Conservation (phyloP, 2,888 invertebrate genomes). For the Embidobia sp. region DNA sequence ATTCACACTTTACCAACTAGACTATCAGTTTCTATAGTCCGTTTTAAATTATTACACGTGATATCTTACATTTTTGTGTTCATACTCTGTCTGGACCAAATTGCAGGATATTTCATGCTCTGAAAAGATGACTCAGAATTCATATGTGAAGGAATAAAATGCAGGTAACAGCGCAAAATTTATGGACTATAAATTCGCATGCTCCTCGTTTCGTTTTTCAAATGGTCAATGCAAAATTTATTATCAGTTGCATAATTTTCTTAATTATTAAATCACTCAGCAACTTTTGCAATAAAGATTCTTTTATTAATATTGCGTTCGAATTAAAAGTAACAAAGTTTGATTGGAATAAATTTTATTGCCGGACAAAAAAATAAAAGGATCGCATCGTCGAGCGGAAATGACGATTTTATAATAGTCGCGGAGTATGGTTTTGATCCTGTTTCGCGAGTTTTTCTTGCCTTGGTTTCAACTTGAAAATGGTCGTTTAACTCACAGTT, state of each 20-base stretch:
- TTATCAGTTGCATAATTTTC: slow-evolving; percentile 11
- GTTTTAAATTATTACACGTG: slow-evolving; percentile 5
- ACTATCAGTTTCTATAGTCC: slow-evolving; percentile 8
- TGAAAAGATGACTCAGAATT: slow-evolving; percentile 7
- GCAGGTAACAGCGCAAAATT: slow-evolving; percentile 11
- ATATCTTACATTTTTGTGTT: slow-evolving; percentile 10
- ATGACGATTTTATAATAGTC: too few relatives aligned
- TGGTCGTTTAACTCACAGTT: slow-evolving; percentile 34
- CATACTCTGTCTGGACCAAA: slow-evolving; percentile 1
- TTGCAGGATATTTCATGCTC: slow-evolving; percentile 5
- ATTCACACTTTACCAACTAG: slow-evolving; percentile 1
- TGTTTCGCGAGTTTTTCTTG: slow-evolving; percentile 37
- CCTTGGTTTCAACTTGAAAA: slow-evolving; percentile 26
- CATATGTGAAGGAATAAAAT: neutral
- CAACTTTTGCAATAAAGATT: neutral
- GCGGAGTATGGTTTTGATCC: too few relatives aligned
- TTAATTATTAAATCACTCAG: neutral
- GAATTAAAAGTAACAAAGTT: too few relatives aligned
- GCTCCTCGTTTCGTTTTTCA: neutral
- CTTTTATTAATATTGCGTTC: too few relatives aligned
- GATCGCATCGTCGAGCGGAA: too few relatives aligned
- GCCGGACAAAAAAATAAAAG: too few relatives aligned
- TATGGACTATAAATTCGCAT: slow-evolving; percentile 28
- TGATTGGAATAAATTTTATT: too few relatives aligned
- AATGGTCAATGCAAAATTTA: neutral